These are phyloP conservation scores for Sinopyrophorus schimmeli DNA, from an alignment of 2,888 invertebrate genomes.

Conservation along the genomic window DNA sequence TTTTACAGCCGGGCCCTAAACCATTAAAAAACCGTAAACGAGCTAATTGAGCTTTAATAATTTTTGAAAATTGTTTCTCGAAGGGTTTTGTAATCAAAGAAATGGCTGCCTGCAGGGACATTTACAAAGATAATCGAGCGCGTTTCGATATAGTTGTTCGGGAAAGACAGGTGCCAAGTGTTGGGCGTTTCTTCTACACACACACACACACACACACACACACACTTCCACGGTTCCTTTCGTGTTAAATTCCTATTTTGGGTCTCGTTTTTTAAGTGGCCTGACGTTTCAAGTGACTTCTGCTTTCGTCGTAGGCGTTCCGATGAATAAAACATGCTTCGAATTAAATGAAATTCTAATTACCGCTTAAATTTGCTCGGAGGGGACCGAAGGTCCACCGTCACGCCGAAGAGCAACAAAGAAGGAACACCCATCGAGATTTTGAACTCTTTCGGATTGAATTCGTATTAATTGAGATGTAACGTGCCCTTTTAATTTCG, in stretches of 20 bases:
- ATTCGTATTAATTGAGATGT: neutral
- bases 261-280: constrained; percentile 25
- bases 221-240: constrained; percentile 22
- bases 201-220: too few species aligned
- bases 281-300: constrained; percentile 29
- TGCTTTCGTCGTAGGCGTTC: constrained; percentile 33
- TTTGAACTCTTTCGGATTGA: neutral
- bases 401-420: too few species aligned
- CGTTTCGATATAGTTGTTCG: constrained; percentile 36
- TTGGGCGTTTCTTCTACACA: constrained; percentile 33
- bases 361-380: too few species aligned
- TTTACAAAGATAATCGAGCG: constrained; percentile 43
- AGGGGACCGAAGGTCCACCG: too few species aligned
- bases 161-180: constrained; percentile 36
- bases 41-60: too few species aligned
- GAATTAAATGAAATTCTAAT: constrained; percentile 35
- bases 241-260: constrained; percentile 22
- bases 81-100: constrained; percentile 39
- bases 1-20: too few species aligned
- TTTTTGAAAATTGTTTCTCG: too few species aligned
- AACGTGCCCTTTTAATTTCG: neutral
- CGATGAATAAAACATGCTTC: constrained; percentile 38
- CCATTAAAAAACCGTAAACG: too few species aligned
- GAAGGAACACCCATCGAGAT: too few species aligned
- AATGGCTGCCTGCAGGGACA: constrained; percentile 45